Base-by-base conservation (phyloP, 2,888 invertebrate species). In the Steinernema scapterisci region DNA sequence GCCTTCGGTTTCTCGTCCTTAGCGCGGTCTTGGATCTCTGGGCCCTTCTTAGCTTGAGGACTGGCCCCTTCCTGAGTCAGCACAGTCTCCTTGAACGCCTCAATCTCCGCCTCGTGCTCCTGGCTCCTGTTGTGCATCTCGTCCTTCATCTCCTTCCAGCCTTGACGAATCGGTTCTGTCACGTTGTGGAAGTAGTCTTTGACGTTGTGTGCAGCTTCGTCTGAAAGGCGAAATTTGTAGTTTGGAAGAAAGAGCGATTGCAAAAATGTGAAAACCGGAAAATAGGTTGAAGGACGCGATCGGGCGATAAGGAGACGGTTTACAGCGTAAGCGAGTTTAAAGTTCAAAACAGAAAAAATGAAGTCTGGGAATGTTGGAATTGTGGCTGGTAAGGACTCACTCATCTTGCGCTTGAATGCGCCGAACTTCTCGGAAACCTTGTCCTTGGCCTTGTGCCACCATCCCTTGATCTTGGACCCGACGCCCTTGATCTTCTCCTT, bases 111-210 rank as follows among this genome's bases (percentile, higher is more conserved):
- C 63, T 31, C 63, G 16, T 63, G 63, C 63, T 7, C 25, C 16
- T 27, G 16, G 27, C 63, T 31, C 31, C 27, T 63, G 7, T 63
- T 21, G 2, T 38, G 31, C 63, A 63, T 63, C 27, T 63, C 63
- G 31, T 13, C 38, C 63, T 63, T 27, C 27, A 63, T 27, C 25
- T 63, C 63, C 16, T n/a, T 6, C 63, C 63, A 63, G 3, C 63
- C 19, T 7, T 63, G 25, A 13, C 63, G 63, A 16, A 63, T 16
- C 2, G 63, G 63, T 38, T 63, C 63, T 13, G 63, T 63, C 31
- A 63, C 63, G n/a, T 63, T 63, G 63, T 63, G 63, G 63, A 63
- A 63, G 31, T 63, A 63, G 63, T 63, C 63, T 13, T 63, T 63
- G 31, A 63, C 63, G 63, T 13, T 63, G 63, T 63, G 63, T 25